Evolutionary conservation across 2,797 vertebrate genomes (phyloP), one percentile per base, ranked within the genome.

Genomic region (Margarornis squamiger): DNA sequence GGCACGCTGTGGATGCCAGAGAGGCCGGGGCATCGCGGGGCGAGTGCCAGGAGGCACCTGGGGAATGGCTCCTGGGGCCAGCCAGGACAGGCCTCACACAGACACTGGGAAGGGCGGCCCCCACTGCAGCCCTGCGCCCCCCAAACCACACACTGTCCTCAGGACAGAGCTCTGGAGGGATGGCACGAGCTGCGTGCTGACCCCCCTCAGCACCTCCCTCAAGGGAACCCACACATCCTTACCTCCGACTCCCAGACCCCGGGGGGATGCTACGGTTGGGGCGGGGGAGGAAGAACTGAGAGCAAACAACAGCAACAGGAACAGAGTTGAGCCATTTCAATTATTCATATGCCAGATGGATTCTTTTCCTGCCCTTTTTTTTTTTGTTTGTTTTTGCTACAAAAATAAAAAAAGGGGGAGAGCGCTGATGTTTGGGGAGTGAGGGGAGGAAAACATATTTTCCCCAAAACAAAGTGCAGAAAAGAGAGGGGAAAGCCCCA

Each of bases 341-440:
- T 99, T 99, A 99, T 99, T 99, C 99, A 99, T 99, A 97, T 83
- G 97, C 99, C 99, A 99, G 99, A 99, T 99, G 99, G 99, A 99
- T 99, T 98, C 98, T 98, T 99, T 99, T 99, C 98, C 98, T 98
- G 98, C 97, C 98, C 63, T 12, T 34, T 78, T 98, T 98, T 98
- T 99, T 96, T 95, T n/a, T 46, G n/a, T 58, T 80, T 98, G 88
- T 84, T 93, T 93, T 95, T 71, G 30, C 95, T 97, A 96, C 82
- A 96, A 98, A 98, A 98, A 97, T 81, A 91, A 92, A 86, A 84
- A 76, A 84, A 54, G 65, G 75, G 88, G 81, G 68, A 71, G 94
- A 80, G 79, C 36, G 55, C 36, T 77, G 87, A 68, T 65, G 93
- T 88, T 95, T 93, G 46, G 82, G 93, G 91, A 94, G 41, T 34